Evolutionary conservation across 2,888 invertebrate species (phyloP).

Genomic region (Mythimna pallens): DNA sequence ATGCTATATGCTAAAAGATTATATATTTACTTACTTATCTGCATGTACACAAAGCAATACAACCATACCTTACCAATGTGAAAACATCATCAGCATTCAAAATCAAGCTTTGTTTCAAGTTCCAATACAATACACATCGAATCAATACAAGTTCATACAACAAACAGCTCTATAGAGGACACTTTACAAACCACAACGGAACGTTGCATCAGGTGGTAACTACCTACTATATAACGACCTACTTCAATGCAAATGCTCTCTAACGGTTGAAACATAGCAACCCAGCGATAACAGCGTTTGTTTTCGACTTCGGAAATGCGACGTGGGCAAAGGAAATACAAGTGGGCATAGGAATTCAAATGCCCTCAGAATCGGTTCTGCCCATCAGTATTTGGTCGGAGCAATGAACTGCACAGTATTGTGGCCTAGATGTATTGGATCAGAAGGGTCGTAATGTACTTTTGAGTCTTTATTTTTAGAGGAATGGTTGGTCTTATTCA

Average conservation of each 20-base stretch:
- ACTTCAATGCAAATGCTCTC: constrained; percentile 36
- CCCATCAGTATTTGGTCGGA: constrained; percentile 2
- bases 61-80: not conserved
- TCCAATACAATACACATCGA: constrained; percentile 17
- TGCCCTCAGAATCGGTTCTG: not conserved
- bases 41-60: not conserved
- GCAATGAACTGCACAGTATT: constrained; percentile 11
- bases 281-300: constrained; percentile 38
- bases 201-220: constrained; percentile 41
- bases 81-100: not conserved
- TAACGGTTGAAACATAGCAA: constrained; percentile 20
- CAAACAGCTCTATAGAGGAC: constrained; percentile 23
- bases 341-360: constrained; percentile 45
- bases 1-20: too few species aligned
- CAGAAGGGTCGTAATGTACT: not conserved
- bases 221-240: constrained; percentile 30
- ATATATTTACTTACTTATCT: not conserved
- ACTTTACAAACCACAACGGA: constrained; percentile 29
- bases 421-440: not conserved
- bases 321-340: constrained; percentile 43
- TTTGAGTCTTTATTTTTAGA: not conserved
- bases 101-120: not conserved
- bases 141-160: constrained; percentile 12
- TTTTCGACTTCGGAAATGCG: constrained; percentile 53
- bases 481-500: too few species aligned